Base-by-base conservation (phyloP, 2,797 vertebrate species). In the Onychomys arenicola region DNA sequence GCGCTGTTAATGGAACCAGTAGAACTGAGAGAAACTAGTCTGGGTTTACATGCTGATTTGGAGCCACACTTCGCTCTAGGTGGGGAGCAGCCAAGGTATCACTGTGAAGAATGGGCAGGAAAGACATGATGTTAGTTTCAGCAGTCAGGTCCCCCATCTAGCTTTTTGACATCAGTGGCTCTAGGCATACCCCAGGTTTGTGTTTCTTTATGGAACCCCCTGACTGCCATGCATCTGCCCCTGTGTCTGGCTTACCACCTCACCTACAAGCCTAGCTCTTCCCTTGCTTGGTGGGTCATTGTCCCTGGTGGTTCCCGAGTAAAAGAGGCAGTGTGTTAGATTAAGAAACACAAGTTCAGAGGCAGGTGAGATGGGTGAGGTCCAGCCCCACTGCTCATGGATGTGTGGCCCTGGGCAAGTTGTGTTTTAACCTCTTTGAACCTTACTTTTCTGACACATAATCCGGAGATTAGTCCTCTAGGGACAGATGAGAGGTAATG, bases 401-500 rank as follows among this genome's bases (percentile, higher is more conserved):
- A 46, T 12, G 12, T 77, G 37, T 43, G 52, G 63, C 78, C 34
- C 37, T 8, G 9, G 92, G 61, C 21, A 40, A 13, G 29, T 63
- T 57, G 16, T 17, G 40, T 73, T 25, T 67, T 75, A 32, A 63
- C 55, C 17, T 78, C 55, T 63, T 57, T 2, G n/a, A 6, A 19
- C 52, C 34, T 86, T n/a, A 25, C 27, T 84, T 59, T 46, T 43
- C 27, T 17, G 0, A 4, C 16, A 55, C 32, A 0, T 17, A 0
- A 4, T 43, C 11, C 0, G 10, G 2, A 2, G 40, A 23, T 46
- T 1, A 14, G 55, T 4, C 23, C 27, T 76, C 4, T 71, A 17
- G 8, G 29, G 16, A n/a, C 29, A 2, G 16, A 46, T 76, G 0
- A 43, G 34, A 46, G 6, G 27, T 6, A 0, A 4, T 0, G 0